Base-by-base conservation (phyloP, 2,113 vertebrate species). In the Tyto alba region DNA sequence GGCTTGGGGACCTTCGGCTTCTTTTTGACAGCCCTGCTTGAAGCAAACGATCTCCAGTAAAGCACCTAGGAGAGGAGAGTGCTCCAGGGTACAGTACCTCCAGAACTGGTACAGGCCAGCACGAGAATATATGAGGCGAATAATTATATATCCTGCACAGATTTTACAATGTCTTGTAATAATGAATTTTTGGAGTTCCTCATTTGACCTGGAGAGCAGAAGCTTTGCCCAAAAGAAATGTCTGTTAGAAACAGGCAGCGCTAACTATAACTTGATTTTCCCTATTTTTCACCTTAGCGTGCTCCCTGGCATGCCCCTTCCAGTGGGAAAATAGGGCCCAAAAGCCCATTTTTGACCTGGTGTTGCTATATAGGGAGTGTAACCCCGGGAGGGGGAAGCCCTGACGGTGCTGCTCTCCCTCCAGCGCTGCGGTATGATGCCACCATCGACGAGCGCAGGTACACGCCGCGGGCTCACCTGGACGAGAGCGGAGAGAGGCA, bases 381-480 rank as follows among this genome's bases (percentile, higher is more conserved):
- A 4, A 43, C 8, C 15, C 15, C 2, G 0, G 16, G 5, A 10
- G 45, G 11, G 38, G 55, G 34, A 20, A 86, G 45, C 34, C 45
- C 60, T 84, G 74, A 81, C 2, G 3, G 41, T 2, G 1, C 21
- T 4, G 56, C 40, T 66, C 21, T 68, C 55, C 55, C 53, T 17
- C 11, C 90, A 99, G 99, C 96, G 2, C 97, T 99, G 93, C 98
- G 96, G 81, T 99, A 99, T 96, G 99, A 98, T 1, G 95, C 98
- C 26, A 99, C 98, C 90, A 98, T 99, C 47, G 98, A 98, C 8
- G 99, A 99, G 97, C 98, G 98, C n/a, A 98, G 99, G 45, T 99
- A 99, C 84, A 98, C 98, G 2, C 98, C 99, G 0, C 98, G 99
- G 34, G 99, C 99, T 0, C 91, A 99, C 47, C 97, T 99, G 97